Conservation (phyloP, 2,113 vertebrate species). For the Pardalotus punctatus region DNA sequence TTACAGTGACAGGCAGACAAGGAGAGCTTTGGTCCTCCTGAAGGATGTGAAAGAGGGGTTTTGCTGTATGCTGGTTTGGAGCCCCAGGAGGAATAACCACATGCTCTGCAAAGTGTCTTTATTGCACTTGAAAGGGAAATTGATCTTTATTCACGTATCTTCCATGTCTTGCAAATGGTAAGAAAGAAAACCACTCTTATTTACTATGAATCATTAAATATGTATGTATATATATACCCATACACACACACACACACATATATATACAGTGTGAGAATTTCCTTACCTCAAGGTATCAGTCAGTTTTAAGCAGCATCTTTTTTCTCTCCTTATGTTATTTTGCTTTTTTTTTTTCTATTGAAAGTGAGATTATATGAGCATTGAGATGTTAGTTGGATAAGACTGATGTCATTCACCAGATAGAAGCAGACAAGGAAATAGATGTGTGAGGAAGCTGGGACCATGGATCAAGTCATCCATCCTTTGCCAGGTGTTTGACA, state of each 20-base stretch:
- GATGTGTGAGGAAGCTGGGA: not conserved
- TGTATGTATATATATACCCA: not conserved
- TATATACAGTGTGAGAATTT: not conserved
- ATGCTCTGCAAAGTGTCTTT: not conserved
- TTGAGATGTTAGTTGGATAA: not conserved
- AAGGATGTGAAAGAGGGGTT: not conserved
- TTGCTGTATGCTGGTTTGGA: not conserved
- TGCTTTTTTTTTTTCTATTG: not conserved
- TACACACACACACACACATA: not conserved
- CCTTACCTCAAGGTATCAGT: not conserved
- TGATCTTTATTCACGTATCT: not conserved
- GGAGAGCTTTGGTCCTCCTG: not conserved
- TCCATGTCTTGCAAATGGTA: not conserved
- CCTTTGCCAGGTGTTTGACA: not conserved
- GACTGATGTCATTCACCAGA: not conserved
- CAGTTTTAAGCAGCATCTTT: not conserved
- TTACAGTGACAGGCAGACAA: not conserved
- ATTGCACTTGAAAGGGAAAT: not conserved
- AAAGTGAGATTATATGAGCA: not conserved
- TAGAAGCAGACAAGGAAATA: not conserved
- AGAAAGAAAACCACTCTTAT: not conserved
- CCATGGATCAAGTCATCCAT: not conserved
- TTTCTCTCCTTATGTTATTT: not conserved
- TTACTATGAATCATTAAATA: not conserved
- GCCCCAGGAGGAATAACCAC: not conserved